Percentiles rank a stretch among this genome's conserved stretches.
Conservation (phyloP, 2,113 vertebrate species). For the Actinemys pallida region DNA sequence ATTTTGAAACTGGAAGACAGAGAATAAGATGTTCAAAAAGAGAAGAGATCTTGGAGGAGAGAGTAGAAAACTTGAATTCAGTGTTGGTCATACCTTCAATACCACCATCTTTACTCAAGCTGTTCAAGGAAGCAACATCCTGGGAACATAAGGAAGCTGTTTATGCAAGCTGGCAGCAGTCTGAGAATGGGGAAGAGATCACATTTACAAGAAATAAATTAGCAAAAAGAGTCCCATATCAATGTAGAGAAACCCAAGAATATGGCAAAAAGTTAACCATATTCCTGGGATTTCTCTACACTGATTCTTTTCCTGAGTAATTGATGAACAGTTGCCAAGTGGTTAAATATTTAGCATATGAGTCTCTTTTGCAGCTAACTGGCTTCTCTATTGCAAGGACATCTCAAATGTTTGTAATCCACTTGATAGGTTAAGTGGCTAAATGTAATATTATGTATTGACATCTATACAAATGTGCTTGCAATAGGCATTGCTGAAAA, state of each 20-base stretch:
- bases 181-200: background rate
- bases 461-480: constrained; percentile 5
- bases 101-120: background rate
- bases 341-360: constrained; percentile 30
- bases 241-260: background rate
- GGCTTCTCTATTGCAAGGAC: constrained; percentile 22
- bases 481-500: rapidly evolving
- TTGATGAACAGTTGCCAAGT: background rate
- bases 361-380: constrained; percentile 20
- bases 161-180: background rate
- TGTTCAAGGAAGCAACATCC: constrained; percentile 11
- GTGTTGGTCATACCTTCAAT: too few relatives aligned
- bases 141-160: background rate
- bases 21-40: background rate
- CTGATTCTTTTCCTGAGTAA: background rate
- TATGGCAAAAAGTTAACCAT: constrained; percentile 9
- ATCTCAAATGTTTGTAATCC: constrained; percentile 33
- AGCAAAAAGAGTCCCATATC: background rate
- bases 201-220: background rate
- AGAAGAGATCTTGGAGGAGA: background rate
- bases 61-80: background rate
- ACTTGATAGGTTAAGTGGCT: background rate
- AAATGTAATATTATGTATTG: constrained; percentile 19
- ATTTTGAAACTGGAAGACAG: background rate
- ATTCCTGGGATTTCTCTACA: background rate